phyloP scores from a whole-genome alignment of 2,113 vertebrate species.

The Sander lucioperca region DNA sequence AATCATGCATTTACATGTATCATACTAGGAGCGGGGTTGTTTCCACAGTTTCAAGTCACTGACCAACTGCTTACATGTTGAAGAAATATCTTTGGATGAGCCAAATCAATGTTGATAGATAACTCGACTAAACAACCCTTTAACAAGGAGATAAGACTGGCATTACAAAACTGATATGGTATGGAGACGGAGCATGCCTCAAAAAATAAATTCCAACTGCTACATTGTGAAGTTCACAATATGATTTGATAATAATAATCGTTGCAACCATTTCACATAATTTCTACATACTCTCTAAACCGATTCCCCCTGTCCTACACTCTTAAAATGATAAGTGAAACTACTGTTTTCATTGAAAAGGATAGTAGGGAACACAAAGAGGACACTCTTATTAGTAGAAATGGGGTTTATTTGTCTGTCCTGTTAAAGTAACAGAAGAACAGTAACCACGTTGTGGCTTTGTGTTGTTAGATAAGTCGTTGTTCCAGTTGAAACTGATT shows the following conservation, averaged over 20 bases:
- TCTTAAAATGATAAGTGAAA: not conserved
- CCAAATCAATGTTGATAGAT: not conserved
- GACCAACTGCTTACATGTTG: not conserved
- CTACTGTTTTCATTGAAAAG: not conserved
- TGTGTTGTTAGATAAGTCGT: not conserved
- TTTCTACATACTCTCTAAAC: not conserved
- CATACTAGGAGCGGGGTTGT: not conserved
- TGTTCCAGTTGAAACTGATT: slow-evolving; percentile 13
- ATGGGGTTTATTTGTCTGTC: slow-evolving; percentile 36
- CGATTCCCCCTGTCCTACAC: not conserved
- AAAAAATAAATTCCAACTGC: not conserved
- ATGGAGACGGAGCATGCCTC: not conserved
- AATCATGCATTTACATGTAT: slow-evolving; percentile 40
- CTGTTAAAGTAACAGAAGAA: not conserved
- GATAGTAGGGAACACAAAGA: not conserved
- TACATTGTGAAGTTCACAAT: not conserved
- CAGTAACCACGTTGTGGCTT: not conserved
- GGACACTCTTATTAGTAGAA: not conserved
- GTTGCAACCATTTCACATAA: not conserved
- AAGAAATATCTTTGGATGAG: not conserved
- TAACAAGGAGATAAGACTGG: not conserved
- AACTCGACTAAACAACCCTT: not conserved
- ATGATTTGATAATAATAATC: not conserved
- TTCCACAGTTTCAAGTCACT: not conserved
- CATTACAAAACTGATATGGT: not conserved